phyloP scores from a whole-genome alignment of 2,797 vertebrate genomes.

The Manis crassicaudata region DNA sequence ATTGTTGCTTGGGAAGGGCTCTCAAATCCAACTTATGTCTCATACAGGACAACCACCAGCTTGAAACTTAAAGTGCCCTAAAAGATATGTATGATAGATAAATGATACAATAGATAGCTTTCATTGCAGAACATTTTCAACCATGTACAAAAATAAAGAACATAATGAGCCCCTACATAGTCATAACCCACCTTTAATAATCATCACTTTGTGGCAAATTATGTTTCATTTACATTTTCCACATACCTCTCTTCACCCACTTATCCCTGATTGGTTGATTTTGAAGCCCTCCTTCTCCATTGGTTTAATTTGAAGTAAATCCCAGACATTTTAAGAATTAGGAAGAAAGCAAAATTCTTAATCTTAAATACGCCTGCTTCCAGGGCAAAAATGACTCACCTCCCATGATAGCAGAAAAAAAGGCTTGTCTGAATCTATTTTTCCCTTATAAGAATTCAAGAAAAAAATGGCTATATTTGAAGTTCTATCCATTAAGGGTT shows the following conservation, averaged over 20 bases:
- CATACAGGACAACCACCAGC: not conserved
- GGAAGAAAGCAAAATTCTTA: not conserved
- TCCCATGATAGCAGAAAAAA: not conserved
- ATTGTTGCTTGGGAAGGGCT: not conserved
- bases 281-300: not conserved
- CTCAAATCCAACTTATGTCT: slow-evolving; percentile 8
- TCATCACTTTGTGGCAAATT: not conserved
- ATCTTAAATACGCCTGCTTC: not conserved
- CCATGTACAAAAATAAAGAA: not conserved
- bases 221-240: slow-evolving; percentile 29
- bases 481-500: not conserved
- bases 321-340: not conserved
- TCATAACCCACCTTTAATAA: slow-evolving; percentile 11
- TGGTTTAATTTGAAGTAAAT: slow-evolving; percentile 30
- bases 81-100: not conserved
- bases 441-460: not conserved
- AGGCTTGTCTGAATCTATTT: not conserved
- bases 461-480: not conserved
- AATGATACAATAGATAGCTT: not conserved
- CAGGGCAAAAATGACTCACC: not conserved
- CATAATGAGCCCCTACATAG: not conserved
- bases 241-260: not conserved
- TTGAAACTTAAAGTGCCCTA: not conserved
- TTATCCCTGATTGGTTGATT: not conserved
- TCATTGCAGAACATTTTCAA: not conserved